Evolutionary conservation across 2,113 vertebrate species (phyloP).

Genomic region (Myxocyprinus asiaticus): DNA sequence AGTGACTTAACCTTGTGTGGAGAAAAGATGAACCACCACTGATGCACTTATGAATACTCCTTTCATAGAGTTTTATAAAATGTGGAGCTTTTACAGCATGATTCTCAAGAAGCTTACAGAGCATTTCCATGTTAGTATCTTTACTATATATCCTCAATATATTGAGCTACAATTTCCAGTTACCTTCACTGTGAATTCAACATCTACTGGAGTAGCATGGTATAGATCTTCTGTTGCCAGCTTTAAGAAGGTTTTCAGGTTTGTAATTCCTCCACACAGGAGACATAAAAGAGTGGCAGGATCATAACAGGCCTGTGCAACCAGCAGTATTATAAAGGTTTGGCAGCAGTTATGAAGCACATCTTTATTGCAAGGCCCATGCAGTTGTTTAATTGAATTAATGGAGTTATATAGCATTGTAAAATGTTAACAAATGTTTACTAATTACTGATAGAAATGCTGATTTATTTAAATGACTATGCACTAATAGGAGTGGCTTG

Average conservation of each 20-base stretch:
- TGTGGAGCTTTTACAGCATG: neutral
- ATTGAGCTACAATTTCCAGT: neutral
- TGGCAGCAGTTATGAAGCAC: conserved; percentile 4
- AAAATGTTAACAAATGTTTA: neutral
- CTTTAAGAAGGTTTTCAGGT: no score
- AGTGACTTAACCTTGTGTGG: no score
- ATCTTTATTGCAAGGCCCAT: neutral
- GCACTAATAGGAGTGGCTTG: neutral
- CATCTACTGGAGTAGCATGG: neutral
- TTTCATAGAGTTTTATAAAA: neutral
- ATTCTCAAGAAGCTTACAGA: neutral
- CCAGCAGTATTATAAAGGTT: neutral
- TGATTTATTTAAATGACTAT: neutral
- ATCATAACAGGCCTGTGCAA: neutral
- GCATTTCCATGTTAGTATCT: no score
- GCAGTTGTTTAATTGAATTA: no score
- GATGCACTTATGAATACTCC: neutral
- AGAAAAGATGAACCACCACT: neutral
- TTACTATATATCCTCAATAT: neutral
- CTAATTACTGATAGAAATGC: neutral
- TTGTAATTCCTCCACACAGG: no score
- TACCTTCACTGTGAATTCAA: neutral
- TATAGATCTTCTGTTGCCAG: neutral
- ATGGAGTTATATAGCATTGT: no score
- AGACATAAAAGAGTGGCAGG: neutral